Evolutionary conservation across 2,888 invertebrate genomes (phyloP).

Genomic region (Pyrrhia umbra): DNA sequence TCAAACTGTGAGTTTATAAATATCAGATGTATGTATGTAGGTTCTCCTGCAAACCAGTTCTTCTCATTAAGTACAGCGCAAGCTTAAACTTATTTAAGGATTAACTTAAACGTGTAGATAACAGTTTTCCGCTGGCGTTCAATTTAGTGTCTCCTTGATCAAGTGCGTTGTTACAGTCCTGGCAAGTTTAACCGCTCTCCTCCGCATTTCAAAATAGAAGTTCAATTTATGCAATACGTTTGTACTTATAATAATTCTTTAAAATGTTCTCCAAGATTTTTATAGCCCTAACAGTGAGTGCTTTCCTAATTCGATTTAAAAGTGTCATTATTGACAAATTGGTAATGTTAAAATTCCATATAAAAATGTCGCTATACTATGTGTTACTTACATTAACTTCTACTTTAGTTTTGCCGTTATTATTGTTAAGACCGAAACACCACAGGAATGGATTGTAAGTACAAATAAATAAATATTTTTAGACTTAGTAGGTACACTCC

Average conservation of each 20-base stretch:
- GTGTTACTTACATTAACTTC: slow-evolving; percentile 17
- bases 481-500: too few relatives aligned
- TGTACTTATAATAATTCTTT: background rate
- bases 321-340: slow-evolving; percentile 15
- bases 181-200: slow-evolving; percentile 11
- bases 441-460: slow-evolving; percentile 43
- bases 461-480: slow-evolving; percentile 2
- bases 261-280: slow-evolving; percentile 29
- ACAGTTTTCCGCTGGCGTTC: slow-evolving; percentile 20
- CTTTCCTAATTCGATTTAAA: slow-evolving; percentile 22
- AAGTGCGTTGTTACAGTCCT: background rate
- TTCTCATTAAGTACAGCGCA: background rate
- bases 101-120: slow-evolving; percentile 1
- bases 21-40: background rate
- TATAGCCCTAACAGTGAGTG: slow-evolving; percentile 14
- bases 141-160: slow-evolving; percentile 12
- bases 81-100: slow-evolving; percentile 24
- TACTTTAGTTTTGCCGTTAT: slow-evolving; percentile 16
- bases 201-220: background rate
- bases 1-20: background rate
- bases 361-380: slow-evolving; percentile 28
- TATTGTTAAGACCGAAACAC: slow-evolving; percentile 39
- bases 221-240: slow-evolving; percentile 7
- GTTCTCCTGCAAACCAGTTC: slow-evolving; percentile 22
- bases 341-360: slow-evolving; percentile 21